Percentiles rank a stretch among this genome's conserved stretches.
phyloP scores from a whole-genome alignment of 2,888 invertebrate genomes.

The Aspidapion aeneum region DNA sequence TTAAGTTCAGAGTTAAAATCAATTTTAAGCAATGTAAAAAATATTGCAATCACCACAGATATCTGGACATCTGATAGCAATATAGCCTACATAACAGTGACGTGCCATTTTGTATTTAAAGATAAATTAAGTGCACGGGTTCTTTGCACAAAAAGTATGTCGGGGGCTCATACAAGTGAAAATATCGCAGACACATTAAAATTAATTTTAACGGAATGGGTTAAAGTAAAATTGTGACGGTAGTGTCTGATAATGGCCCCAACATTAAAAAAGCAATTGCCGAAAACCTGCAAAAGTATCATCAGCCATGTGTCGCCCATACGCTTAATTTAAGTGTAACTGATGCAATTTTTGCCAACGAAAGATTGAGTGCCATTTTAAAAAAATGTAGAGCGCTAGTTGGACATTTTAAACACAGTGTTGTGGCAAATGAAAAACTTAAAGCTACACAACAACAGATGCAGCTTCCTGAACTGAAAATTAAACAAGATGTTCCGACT shows the following conservation, averaged over 20 bases:
- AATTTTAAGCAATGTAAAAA: conserved; percentile 6
- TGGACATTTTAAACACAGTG: conserved; percentile 16
- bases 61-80: conserved; percentile 28
- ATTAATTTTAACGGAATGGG: conserved; percentile 23
- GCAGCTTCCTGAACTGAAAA: conserved; percentile 25
- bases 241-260: conserved; percentile 32
- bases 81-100: conserved; percentile 23
- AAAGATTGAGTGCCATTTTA: conserved; percentile 10
- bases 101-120: conserved; percentile 16
- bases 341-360: conserved; percentile 14
- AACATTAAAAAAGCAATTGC: conserved; percentile 33
- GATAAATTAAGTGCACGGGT: not conserved
- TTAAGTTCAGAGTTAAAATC: not conserved
- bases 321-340: conserved; percentile 28
- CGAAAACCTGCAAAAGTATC: conserved; percentile 27
- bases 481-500: conserved; percentile 31
- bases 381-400: conserved; percentile 12
- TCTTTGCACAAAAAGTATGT: not conserved
- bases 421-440: conserved; percentile 25
- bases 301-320: conserved; percentile 29
- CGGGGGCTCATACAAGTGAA: conserved; percentile 10
- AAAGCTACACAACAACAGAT: conserved; percentile 24
- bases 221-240: conserved; percentile 28
- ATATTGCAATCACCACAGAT: conserved; percentile 28
- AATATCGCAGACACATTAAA: conserved; percentile 20